Base-by-base conservation (phyloP, 64 coral and sea anemone genomes). In the Porites lutea region DNA sequence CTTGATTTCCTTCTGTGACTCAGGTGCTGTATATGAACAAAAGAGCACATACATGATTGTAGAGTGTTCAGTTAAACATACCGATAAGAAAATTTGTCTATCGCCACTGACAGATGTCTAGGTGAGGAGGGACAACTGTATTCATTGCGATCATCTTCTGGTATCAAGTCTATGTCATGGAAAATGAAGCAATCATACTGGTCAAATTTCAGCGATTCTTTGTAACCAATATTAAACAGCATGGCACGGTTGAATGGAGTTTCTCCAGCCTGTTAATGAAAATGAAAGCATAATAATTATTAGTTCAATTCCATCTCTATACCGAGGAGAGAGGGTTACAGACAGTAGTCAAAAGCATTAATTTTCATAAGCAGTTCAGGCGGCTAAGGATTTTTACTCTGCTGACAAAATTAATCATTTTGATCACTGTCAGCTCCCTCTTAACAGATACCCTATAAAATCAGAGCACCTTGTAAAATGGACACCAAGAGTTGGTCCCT, bases 171-270 rank as follows among this genome's bases (percentile, higher is more conserved):
- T 57, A 98, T 94, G 76, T 98, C 97, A 79, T 98, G 97, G 60
- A 98, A 98, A 61, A 98, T 94, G 57, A 98, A 96, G 74, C 97
- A 98, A 19, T 96, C 77, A 79, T 88, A 98, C 37, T 98, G 64
- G 23, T 98, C 69, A 80, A 98, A 94, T 75, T 96, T 98, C 20
- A 98, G 52, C 37, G 97, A 70, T 68, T 98, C 97, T 90, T 98
- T 96, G 66, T 91, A 98, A 43, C 97, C 97, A 89, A 98, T 98
- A 85, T 96, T 98, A 73, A 98, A 98, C 15, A 98, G 78, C 81
- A 98, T 88, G 3, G 97, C 97, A 72, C 97, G 94, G 72, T 98
- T 98, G 52, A 98, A 98, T 37, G 88, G 82, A n/a, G 97, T 96
- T 14, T 74, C 48, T 4, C 97, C 97, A 79, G 87, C 89, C 97